These are phyloP conservation scores for Ranitomeya imitator DNA, from an alignment of 2,113 vertebrate species.

Conservation along the genomic window DNA sequence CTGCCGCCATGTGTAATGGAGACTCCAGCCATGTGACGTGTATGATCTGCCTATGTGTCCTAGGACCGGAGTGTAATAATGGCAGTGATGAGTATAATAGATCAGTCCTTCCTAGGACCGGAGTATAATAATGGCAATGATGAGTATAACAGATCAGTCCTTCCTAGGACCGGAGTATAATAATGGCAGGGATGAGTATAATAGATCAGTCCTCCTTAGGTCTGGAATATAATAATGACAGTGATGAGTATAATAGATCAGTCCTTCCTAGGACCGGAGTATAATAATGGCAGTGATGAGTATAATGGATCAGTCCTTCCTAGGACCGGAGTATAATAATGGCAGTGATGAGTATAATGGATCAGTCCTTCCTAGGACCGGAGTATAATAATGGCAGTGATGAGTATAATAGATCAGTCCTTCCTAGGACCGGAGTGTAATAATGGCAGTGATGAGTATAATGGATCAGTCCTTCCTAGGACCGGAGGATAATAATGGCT, in stretches of 20 bases:
- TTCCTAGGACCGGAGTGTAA: too few relatives aligned
- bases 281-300: not conserved
- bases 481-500: too few relatives aligned
- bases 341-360: not conserved
- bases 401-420: too few relatives aligned
- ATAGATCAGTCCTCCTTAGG: not conserved
- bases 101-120: not conserved
- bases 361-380: not conserved
- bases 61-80: too few relatives aligned
- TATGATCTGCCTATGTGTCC: not conserved
- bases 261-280: not conserved
- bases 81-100: not conserved
- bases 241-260: not conserved
- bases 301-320: not conserved
- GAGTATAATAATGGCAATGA: not conserved
- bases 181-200: not conserved
- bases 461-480: too few relatives aligned
- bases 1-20: not conserved
- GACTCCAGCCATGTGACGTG: not conserved
- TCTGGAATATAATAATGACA: not conserved
- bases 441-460: too few relatives aligned
- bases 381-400: not conserved
- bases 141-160: not conserved
- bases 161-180: not conserved
- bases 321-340: not conserved